Evolutionary conservation across 37 sponge, comb jelly and placozoan species (phyloP), one percentile per base, ranked within the genome.

Genomic region (Beroe forskalii): DNA sequence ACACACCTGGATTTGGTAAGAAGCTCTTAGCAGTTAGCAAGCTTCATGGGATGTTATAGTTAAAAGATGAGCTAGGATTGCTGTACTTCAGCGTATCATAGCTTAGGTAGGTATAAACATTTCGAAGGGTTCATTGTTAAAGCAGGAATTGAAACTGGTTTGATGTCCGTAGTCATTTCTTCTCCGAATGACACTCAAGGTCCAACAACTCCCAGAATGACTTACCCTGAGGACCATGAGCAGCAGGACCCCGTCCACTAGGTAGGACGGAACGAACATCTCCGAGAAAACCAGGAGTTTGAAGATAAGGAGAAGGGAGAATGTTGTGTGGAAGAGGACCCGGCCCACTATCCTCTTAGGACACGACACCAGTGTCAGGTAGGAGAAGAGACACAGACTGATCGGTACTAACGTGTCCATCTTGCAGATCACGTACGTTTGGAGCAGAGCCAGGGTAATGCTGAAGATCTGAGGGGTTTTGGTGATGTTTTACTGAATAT

Each of bases 141-240:
- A n/a, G n/a, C n/a, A n/a, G n/a, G n/a, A n/a, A n/a, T n/a, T n/a
- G n/a, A n/a, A n/a, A n/a, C n/a, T n/a, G n/a, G n/a, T n/a, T n/a
- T n/a, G n/a, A n/a, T n/a, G n/a, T n/a, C n/a, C n/a, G n/a, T n/a
- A n/a, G n/a, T n/a, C n/a, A n/a, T n/a, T n/a, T n/a, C n/a, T n/a
- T n/a, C n/a, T n/a, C n/a, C n/a, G n/a, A n/a, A n/a, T n/a, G n/a
- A n/a, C n/a, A n/a, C n/a, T n/a, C n/a, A n/a, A n/a, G n/a, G n/a
- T n/a, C n/a, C n/a, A n/a, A n/a, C n/a, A n/a, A n/a, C n/a, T n/a
- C n/a, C n/a, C n/a, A n/a, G n/a, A n/a, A n/a, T n/a, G n/a, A 80
- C 86, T 25, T 42, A 80, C 86, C 86, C 86, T 80, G 44, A 80
- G 86, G 30, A 80, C 86, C 86, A 80, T 80, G 86, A 80, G 86